These are phyloP conservation scores for Cynopterus sphinx DNA, from an alignment of 2,797 vertebrate species.

Conservation along the genomic window DNA sequence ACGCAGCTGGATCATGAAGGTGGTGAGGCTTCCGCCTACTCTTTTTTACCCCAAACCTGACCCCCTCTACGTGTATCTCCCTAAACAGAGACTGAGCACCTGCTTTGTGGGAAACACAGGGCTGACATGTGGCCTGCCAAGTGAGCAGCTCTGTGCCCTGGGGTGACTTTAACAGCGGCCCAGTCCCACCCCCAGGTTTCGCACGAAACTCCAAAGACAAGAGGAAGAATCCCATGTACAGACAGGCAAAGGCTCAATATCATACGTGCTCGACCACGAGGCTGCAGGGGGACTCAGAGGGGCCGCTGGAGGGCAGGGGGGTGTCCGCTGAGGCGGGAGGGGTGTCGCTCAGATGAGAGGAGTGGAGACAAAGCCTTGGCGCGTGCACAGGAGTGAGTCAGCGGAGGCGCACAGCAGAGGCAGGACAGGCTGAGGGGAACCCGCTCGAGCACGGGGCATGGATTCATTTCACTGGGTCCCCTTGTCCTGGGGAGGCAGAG, in stretches of 20 bases:
- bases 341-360: background rate
- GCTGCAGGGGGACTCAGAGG: background rate
- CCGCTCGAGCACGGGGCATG: background rate
- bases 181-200: background rate
- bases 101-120: background rate
- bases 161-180: background rate
- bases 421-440: background rate
- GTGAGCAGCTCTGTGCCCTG: background rate
- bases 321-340: background rate
- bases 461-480: background rate
- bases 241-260: background rate
- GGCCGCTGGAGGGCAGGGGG: background rate
- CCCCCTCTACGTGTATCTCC: background rate
- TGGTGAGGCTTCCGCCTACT: background rate
- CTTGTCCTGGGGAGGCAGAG: background rate
- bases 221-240: background rate
- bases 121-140: background rate
- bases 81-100: background rate
- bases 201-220: background rate
- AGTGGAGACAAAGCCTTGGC: background rate
- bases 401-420: background rate
- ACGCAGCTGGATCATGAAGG: background rate
- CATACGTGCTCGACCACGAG: background rate
- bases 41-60: background rate
- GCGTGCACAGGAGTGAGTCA: background rate